These are phyloP conservation scores for Pseudopipra pipra DNA, from an alignment of 2,113 vertebrate genomes.

Conservation along the genomic window DNA sequence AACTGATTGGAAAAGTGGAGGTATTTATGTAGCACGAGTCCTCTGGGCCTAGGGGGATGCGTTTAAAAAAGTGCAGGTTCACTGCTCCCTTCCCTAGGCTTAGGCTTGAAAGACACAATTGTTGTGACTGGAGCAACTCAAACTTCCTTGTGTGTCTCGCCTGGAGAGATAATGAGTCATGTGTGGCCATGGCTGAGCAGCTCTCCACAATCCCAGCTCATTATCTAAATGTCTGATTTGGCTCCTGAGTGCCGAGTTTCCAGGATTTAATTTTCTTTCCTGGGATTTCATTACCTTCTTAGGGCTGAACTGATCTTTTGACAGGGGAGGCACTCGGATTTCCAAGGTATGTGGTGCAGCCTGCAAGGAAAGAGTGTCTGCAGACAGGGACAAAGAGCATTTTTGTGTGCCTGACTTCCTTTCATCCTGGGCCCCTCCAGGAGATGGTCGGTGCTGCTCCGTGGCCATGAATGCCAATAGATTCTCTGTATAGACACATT, in stretches of 20 bases:
- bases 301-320: neutral
- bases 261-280: constrained; percentile 44
- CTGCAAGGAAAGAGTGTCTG: neutral
- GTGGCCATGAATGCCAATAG: constrained; percentile 36
- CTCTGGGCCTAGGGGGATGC: neutral
- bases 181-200: constrained; percentile 39
- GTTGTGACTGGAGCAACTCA: constrained; percentile 27
- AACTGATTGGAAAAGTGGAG: constrained; percentile 13
- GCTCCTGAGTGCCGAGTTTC: neutral
- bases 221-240: constrained; percentile 61
- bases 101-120: neutral
- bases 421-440: constrained; percentile 9
- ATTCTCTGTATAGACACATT: constrained; percentile 4
- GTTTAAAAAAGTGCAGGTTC: neutral
- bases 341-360: neutral
- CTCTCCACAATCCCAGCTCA: constrained; percentile 43
- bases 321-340: neutral
- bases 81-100: neutral
- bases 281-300: constrained; percentile 36
- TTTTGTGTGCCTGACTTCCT: neutral
- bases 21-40: neutral
- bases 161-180: constrained; percentile 58
- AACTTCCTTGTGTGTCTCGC: constrained; percentile 41
- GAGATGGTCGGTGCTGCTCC: neutral
- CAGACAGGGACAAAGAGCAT: constrained; percentile 23